Conservation (phyloP, 2,888 invertebrate genomes). For the Conomelus anceps region DNA sequence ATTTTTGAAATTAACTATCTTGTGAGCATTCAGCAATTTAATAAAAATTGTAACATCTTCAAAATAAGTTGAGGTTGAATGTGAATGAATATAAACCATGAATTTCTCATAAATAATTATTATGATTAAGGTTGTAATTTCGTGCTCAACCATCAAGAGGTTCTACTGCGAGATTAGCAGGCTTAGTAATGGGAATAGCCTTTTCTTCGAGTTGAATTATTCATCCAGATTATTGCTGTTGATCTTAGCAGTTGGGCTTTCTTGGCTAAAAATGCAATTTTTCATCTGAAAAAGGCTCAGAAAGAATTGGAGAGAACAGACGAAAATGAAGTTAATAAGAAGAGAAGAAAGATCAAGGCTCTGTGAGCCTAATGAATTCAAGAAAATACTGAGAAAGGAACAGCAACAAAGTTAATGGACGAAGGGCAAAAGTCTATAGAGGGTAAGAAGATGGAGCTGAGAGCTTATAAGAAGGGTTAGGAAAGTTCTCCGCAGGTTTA, state of each 20-base stretch:
- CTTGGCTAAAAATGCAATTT: not conserved
- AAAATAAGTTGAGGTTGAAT: too few species aligned
- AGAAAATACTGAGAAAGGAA: not conserved
- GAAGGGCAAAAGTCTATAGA: not conserved
- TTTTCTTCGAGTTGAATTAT: not conserved
- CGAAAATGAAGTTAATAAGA: not conserved
- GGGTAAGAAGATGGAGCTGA: not conserved
- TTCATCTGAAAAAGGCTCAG: not conserved
- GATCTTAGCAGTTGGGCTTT: not conserved
- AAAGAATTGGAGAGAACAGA: not conserved
- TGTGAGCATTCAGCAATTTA: too few species aligned
- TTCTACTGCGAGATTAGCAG: not conserved
- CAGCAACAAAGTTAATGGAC: not conserved
- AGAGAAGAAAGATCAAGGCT: not conserved
- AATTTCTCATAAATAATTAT: not conserved
- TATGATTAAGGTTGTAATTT: not conserved
- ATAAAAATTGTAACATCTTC: too few species aligned
- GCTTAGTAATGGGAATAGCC: not conserved
- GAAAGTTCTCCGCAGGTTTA: not conserved
- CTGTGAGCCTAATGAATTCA: not conserved
- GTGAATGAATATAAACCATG: too few species aligned
- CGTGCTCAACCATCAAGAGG: not conserved
- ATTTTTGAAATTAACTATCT: too few species aligned
- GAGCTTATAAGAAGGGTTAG: not conserved
- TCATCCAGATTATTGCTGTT: not conserved